phyloP scores from a whole-genome alignment of 2,113 vertebrate genomes.

The Mixornis gularis region DNA sequence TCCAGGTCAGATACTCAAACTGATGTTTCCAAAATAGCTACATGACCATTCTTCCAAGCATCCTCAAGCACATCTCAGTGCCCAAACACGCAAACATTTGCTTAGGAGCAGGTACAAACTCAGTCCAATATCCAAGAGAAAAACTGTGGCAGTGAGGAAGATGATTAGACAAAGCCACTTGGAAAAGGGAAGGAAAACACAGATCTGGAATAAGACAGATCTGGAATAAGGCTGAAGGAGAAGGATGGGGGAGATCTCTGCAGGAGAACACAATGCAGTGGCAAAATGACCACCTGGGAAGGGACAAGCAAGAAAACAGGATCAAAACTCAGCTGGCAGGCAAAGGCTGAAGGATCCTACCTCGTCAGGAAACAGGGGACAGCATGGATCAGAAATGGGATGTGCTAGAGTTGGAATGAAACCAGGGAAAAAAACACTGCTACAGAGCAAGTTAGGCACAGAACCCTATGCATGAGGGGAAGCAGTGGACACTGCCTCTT shows the following conservation, averaged over 20 bases:
- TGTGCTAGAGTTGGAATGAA: neutral
- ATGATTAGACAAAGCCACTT: neutral
- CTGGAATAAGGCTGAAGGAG: neutral
- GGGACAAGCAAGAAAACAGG: neutral
- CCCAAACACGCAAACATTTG: neutral
- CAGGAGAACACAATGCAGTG: neutral
- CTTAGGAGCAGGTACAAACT: neutral
- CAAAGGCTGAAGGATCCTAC: neutral
- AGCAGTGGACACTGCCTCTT: neutral
- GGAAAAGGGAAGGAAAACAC: neutral
- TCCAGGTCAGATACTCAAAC: neutral
- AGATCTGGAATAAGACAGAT: neutral
- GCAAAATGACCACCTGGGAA: neutral
- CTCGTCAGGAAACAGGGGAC: neutral
- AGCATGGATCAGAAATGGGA: neutral
- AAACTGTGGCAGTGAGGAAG: neutral
- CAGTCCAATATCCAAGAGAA: neutral
- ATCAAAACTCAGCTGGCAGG: neutral
- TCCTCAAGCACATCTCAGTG: neutral
- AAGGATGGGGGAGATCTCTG: neutral
- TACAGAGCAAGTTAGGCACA: neutral
- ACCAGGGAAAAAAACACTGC: neutral
- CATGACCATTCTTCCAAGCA: neutral
- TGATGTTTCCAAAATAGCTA: neutral
- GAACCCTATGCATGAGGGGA: fast-evolving